Evolutionary conservation across 2,888 invertebrate species (phyloP).

Genomic region (Salticus scenicus): DNA sequence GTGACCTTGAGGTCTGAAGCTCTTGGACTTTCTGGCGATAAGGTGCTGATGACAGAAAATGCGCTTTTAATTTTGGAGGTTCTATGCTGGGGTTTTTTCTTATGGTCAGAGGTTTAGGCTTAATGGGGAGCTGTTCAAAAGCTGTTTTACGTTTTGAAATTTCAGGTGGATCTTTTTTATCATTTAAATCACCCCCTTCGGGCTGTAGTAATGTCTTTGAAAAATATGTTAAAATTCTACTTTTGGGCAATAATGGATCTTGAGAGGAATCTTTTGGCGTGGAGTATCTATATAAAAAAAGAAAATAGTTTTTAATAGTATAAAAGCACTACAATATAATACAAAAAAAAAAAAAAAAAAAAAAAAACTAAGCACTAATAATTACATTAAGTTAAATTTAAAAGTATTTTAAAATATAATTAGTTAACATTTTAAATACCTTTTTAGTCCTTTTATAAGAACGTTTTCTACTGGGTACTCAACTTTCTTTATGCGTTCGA

Average conservation of each 20-base stretch:
- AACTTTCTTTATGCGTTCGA: no score
- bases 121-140: slow-evolving; percentile 79
- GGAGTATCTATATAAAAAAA: no score
- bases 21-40: slow-evolving; percentile 39
- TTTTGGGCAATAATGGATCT: slow-evolving; percentile 18
- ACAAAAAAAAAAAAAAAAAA: no score
- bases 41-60: slow-evolving; percentile 29
- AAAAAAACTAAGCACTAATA: no score
- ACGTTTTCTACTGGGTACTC: no score
- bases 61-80: slow-evolving; percentile 71
- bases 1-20: background rate
- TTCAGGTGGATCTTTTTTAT: slow-evolving; percentile 19
- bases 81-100: slow-evolving; percentile 83
- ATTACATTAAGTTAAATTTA: no score
- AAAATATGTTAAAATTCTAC: slow-evolving; percentile 54
- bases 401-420: no score
- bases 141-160: slow-evolving; percentile 55
- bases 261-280: slow-evolving; percentile 16
- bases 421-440: no score
- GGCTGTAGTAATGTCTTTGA: slow-evolving; percentile 33
- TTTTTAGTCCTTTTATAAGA: no score
- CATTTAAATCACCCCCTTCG: slow-evolving; percentile 20
- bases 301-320: no score
- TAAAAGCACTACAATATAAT: no score
- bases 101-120: slow-evolving; percentile 88